Evolutionary conservation across 1,140 invertebrate species (phyloP).

Genomic region (Drosophila arawakana): DNA sequence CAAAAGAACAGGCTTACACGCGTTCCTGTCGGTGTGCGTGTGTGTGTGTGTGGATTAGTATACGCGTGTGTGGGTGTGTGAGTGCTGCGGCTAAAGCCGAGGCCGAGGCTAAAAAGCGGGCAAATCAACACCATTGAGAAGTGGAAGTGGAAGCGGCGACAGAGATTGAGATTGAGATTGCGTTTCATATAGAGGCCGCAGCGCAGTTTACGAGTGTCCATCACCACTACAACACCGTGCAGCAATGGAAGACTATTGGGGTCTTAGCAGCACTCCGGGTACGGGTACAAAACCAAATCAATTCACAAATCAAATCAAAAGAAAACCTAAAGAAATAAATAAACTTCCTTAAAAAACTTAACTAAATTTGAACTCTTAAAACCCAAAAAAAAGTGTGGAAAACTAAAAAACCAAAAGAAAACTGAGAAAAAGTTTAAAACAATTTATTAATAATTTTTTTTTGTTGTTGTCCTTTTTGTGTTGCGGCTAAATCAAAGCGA

Average conservation of each 20-base stretch:
- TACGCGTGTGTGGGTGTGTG: slow-evolving; percentile 3
- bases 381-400: slow-evolving; percentile 4
- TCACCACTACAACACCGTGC: slow-evolving; percentile 82
- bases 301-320: slow-evolving; percentile 10
- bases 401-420: neutral
- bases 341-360: neutral
- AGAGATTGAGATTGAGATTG: slow-evolving; percentile 79
- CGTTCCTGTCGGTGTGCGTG: slow-evolving; percentile 12
- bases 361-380: neutral
- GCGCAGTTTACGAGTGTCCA: slow-evolving; percentile 82
- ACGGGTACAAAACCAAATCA: slow-evolving; percentile 44
- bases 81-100: slow-evolving; percentile 26
- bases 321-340: slow-evolving; percentile 8
- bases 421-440: neutral
- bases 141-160: slow-evolving; percentile 64
- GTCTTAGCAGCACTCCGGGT: slow-evolving; percentile 84
- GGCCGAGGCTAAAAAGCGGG: slow-evolving; percentile 34
- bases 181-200: slow-evolving; percentile 75
- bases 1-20: slow-evolving; percentile 9
- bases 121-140: slow-evolving; percentile 74
- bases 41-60: slow-evolving; percentile 11
- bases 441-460: slow-evolving; percentile 21
- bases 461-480: slow-evolving; percentile 46
- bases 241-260: slow-evolving; percentile 85
- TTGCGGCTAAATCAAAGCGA: slow-evolving; percentile 44